Percentiles rank a stretch among this genome's conserved stretches.
Conservation (phyloP, 2,113 vertebrate genomes). For the Clinocottus analis region DNA sequence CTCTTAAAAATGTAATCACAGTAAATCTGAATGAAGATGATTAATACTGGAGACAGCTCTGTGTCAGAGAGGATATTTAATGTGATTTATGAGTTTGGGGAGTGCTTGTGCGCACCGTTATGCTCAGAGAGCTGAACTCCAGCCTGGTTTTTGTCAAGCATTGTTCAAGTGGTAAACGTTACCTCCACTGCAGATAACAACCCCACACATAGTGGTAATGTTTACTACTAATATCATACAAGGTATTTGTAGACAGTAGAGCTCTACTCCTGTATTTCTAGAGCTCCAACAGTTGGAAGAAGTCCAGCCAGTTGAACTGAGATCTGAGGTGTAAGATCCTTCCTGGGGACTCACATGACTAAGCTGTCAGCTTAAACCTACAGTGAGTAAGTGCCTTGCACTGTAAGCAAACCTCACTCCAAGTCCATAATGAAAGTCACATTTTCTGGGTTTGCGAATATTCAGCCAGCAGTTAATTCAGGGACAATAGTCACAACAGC, state of each 20-base stretch:
- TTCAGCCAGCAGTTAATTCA: slow-evolving; percentile 19
- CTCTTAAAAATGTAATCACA: slow-evolving; percentile 67
- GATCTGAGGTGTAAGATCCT: slow-evolving; percentile 33
- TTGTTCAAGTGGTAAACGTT: slow-evolving; percentile 22
- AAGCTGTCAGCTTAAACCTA: slow-evolving; percentile 29
- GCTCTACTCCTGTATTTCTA: neutral
- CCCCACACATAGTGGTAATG: neutral
- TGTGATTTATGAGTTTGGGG: slow-evolving; percentile 50
- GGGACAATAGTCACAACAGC: slow-evolving; percentile 50
- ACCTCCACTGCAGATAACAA: slow-evolving; percentile 8
- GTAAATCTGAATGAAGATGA: slow-evolving; percentile 63
- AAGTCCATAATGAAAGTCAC: slow-evolving; percentile 55
- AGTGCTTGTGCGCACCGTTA: neutral
- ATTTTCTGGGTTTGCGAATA: slow-evolving; percentile 43
- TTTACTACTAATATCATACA: neutral
- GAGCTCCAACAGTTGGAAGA: slow-evolving; percentile 14
- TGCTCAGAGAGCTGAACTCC: slow-evolving; percentile 8
- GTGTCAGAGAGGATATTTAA: slow-evolving; percentile 51
- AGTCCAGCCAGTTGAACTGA: slow-evolving; percentile 11
- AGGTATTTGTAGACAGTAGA: neutral
- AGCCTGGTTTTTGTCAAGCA: slow-evolving; percentile 8
- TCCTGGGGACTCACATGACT: slow-evolving; percentile 47
- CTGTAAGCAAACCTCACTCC: slow-evolving; percentile 32
- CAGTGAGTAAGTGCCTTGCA: slow-evolving; percentile 26
- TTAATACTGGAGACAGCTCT: slow-evolving; percentile 50